Evolutionary conservation across 2,797 vertebrate species (phyloP).

Genomic region (Sebastes umbrosus): DNA sequence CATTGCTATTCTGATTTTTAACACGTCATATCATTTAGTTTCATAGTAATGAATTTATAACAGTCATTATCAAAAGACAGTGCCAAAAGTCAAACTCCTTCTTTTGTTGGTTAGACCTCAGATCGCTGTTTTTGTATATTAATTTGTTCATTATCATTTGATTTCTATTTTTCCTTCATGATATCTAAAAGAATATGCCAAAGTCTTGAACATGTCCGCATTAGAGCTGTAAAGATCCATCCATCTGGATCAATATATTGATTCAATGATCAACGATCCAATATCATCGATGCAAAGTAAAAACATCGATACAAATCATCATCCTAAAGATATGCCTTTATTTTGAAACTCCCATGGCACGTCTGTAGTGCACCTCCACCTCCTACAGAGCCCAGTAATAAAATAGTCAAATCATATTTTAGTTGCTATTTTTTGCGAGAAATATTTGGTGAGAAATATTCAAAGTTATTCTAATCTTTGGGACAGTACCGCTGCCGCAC

Average conservation of each 20-base stretch:
- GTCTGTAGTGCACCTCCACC: not conserved
- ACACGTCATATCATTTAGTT: not conserved
- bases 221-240: too few species aligned
- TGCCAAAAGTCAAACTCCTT: not conserved
- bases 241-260: accelerated
- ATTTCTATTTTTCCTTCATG: not conserved
- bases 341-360: not conserved
- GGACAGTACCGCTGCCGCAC: not conserved
- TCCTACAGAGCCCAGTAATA: not conserved
- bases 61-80: constrained; percentile 4
- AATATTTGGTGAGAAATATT: too few species aligned
- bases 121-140: not conserved
- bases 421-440: not conserved
- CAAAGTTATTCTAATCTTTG: not conserved
- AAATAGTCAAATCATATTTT: not conserved
- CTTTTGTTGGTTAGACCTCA: constrained; percentile 15
- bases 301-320: too few species aligned
- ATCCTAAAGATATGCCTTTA: too few species aligned
- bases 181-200: not conserved
- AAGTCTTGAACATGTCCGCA: not conserved
- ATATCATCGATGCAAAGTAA: too few species aligned
- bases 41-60: constrained; percentile 23
- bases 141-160: constrained; percentile 1
- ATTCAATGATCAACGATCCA: too few species aligned
- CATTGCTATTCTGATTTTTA: constrained; percentile 27